A percentile compares a stretch with the other conserved stretches of the same genome.
phyloP scores from a whole-genome alignment of 2,113 vertebrate genomes.

The Scomber scombrus region DNA sequence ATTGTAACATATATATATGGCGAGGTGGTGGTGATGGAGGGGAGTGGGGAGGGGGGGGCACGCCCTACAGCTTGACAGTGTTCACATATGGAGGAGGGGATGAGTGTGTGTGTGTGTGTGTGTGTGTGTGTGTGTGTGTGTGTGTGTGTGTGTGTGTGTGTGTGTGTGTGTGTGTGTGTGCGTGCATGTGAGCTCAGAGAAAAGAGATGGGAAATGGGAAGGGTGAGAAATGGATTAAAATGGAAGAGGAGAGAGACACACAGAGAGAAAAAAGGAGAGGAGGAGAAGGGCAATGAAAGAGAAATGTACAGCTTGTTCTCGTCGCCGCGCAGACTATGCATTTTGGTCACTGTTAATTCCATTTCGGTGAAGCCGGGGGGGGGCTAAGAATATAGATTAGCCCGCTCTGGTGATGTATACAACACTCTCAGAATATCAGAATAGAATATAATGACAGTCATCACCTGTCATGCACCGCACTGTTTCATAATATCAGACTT shows the following conservation, averaged over 20 bases:
- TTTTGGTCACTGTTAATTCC: slow-evolving; percentile 39
- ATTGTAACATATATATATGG: slow-evolving; percentile 44
- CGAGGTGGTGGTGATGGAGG: not conserved
- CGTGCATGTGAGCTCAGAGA: slow-evolving; percentile 57
- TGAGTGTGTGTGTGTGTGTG: slow-evolving; percentile 42
- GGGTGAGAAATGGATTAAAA: slow-evolving; percentile 60
- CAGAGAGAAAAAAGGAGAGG: slow-evolving; percentile 3
- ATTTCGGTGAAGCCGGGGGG: slow-evolving; percentile 1
- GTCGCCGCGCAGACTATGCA: slow-evolving; percentile 19
- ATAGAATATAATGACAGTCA: slow-evolving; percentile 13
- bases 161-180: not conserved
- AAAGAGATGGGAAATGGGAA: slow-evolving; percentile 56
- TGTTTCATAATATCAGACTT: not conserved
- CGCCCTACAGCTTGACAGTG: slow-evolving; percentile 74
- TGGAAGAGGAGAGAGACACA: slow-evolving; percentile 39
- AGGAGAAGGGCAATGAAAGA: slow-evolving; percentile 49
- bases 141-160: slow-evolving; percentile 56
- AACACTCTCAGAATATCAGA: not conserved
- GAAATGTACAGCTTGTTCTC: slow-evolving; percentile 70
- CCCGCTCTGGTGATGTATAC: not conserved
- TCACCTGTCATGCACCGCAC: slow-evolving; percentile 17
- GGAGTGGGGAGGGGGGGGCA: slow-evolving; percentile 50
- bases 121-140: slow-evolving; percentile 37
- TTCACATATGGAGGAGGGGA: slow-evolving; percentile 67
- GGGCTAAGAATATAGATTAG: slow-evolving; percentile 21